Evolutionary conservation across 2,797 vertebrate species (phyloP).

Genomic region (Anabacerthia variegaticeps): DNA sequence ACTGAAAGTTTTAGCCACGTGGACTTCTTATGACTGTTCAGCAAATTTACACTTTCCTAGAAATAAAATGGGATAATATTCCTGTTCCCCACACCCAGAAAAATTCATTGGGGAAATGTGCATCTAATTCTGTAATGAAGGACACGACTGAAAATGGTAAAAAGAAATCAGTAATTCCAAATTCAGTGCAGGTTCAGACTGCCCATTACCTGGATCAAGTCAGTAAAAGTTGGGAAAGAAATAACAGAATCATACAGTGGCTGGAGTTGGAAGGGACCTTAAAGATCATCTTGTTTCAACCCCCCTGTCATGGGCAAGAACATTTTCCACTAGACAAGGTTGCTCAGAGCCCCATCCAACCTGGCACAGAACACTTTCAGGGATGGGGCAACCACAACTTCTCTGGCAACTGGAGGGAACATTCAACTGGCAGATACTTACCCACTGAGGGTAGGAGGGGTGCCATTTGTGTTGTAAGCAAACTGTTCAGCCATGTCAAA

Average conservation of each 20-base stretch:
- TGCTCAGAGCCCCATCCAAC: background rate
- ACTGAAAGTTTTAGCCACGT: background rate
- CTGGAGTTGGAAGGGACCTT: background rate
- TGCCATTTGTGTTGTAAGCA: background rate
- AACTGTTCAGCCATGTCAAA: background rate
- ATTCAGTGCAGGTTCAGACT: background rate
- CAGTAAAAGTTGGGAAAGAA: background rate
- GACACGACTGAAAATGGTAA: background rate
- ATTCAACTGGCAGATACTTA: background rate
- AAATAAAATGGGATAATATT: background rate
- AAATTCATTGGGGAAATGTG: background rate
- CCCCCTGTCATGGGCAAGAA: background rate
- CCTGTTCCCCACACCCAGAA: background rate
- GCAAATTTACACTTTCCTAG: background rate
- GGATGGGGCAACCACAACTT: background rate
- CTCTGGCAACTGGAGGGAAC: background rate
- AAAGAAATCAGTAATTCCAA: constrained; percentile 14
- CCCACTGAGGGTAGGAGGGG: background rate
- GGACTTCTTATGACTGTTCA: background rate
- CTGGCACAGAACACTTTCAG: background rate
- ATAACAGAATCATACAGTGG: background rate
- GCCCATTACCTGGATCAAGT: background rate
- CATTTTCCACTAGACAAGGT: background rate
- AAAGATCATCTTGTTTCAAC: background rate
- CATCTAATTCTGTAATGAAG: background rate